phyloP scores from a whole-genome alignment of 2,888 invertebrate species.

The Cosmorhoe ocellata region DNA sequence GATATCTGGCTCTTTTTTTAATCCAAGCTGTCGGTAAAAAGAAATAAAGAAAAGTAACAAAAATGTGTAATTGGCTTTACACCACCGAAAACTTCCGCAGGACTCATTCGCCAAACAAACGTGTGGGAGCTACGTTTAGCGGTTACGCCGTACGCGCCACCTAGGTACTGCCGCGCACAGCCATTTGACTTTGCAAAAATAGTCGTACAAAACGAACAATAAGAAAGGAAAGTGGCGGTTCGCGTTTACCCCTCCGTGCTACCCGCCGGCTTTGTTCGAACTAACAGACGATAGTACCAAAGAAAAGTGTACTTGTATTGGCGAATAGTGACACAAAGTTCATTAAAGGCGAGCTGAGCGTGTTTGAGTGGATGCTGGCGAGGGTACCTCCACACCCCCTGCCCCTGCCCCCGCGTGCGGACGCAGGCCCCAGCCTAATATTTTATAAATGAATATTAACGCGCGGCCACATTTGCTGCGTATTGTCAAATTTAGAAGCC shows the following conservation, averaged over 20 bases:
- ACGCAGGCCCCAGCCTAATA: constrained; percentile 54
- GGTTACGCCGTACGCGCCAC: constrained; percentile 2
- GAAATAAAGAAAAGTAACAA: not conserved
- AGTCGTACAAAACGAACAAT: constrained; percentile 54
- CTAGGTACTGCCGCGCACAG: constrained; percentile 15
- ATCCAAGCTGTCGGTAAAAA: not conserved
- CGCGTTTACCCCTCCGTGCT: constrained; percentile 68
- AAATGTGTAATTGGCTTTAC: not conserved
- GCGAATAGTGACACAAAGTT: constrained; percentile 78
- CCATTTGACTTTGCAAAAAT: constrained; percentile 62
- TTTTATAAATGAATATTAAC: constrained; percentile 70
- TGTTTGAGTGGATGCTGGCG: constrained; percentile 72
- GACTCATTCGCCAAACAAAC: constrained; percentile 2
- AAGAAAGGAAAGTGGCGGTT: constrained; percentile 62
- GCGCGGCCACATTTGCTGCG: constrained; percentile 24
- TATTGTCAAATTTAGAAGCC: constrained; percentile 21
- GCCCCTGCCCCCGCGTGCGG: constrained; percentile 31
- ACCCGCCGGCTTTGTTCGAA: constrained; percentile 70
- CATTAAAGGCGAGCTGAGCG: constrained; percentile 78
- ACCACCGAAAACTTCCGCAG: not conserved
- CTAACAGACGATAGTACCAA: constrained; percentile 73
- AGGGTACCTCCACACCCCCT: constrained; percentile 53
- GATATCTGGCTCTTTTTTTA: too few species aligned
- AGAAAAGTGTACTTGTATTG: constrained; percentile 80
- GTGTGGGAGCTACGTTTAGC: not conserved